A percentile compares a stretch with the other conserved stretches of the same genome.
These are phyloP conservation scores for Drosophila recens DNA, from an alignment of 2,888 invertebrate genomes.

Conservation along the genomic window DNA sequence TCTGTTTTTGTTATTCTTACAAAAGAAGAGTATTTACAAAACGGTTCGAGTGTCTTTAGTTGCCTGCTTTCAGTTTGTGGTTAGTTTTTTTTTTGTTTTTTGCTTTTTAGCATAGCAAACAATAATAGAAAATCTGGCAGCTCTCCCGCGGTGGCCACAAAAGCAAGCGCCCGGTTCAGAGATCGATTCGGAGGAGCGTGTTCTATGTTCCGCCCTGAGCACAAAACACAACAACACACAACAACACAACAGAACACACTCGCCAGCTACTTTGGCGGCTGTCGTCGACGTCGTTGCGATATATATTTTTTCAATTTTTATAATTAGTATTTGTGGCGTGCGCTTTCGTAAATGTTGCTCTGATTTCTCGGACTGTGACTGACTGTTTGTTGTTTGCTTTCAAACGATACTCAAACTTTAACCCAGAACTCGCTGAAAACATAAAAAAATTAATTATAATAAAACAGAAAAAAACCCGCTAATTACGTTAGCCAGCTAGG, in stretches of 20 bases:
- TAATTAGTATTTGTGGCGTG: constrained; percentile 82
- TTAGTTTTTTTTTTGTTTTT: constrained; percentile 36
- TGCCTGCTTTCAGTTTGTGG: constrained; percentile 37
- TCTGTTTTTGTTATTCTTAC: not conserved
- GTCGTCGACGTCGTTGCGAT: constrained; percentile 64
- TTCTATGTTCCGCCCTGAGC: too few species aligned
- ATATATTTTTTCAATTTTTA: constrained; percentile 77
- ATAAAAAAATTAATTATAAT: not conserved
- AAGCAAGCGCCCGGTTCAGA: constrained; percentile 50
- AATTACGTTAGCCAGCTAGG: constrained; percentile 22
- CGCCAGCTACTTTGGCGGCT: constrained; percentile 65
- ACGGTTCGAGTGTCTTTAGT: constrained; percentile 23
- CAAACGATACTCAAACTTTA: constrained; percentile 21
- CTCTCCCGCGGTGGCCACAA: constrained; percentile 69
- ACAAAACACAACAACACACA: too few species aligned
- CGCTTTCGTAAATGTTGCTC: constrained; percentile 82
- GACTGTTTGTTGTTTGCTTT: constrained; percentile 46
- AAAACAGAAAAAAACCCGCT: constrained; percentile 30
- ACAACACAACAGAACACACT: constrained; percentile 44
- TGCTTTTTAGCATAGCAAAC: constrained; percentile 71
- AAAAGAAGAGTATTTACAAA: constrained; percentile 40
- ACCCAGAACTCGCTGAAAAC: constrained; percentile 13
- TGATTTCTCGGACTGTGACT: constrained; percentile 76
- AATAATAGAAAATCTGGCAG: constrained; percentile 72
- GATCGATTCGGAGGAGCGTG: constrained; percentile 50